Conservation (phyloP, 2,888 invertebrate species). For the Eupithecia centaureata region DNA sequence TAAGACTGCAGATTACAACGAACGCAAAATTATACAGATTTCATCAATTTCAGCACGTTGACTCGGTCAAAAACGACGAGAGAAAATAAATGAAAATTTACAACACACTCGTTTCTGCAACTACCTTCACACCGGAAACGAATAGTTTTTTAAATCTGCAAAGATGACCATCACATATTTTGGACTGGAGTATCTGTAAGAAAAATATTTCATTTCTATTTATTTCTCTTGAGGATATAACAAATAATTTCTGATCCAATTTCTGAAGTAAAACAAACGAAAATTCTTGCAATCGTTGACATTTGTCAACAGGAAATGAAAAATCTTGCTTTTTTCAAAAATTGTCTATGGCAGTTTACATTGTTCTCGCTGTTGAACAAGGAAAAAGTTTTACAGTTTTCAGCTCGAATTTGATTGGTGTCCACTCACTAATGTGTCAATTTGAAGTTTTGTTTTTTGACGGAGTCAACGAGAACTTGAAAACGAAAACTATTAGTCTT, state of each 20-base stretch:
- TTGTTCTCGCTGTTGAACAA: conserved; percentile 10
- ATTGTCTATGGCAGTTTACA: conserved; percentile 46
- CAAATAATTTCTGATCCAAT: conserved; percentile 54
- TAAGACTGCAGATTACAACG: conserved; percentile 57
- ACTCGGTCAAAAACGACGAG: conserved; percentile 76
- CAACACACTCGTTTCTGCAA: conserved; percentile 79
- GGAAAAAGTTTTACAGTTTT: background rate
- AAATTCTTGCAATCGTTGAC: conserved; percentile 41
- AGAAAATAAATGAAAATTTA: conserved; percentile 81
- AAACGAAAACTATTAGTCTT: background rate
- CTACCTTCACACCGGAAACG: conserved; percentile 81
- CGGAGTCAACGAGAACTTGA: background rate
- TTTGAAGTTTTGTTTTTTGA: background rate
- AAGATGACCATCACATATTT: conserved; percentile 61
- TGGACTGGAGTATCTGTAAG: conserved; percentile 52
- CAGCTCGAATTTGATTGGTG: background rate
- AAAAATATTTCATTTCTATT: conserved; percentile 72
- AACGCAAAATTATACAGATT: conserved; percentile 74
- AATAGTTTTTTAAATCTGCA: conserved; percentile 70
- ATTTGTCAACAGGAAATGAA: conserved; percentile 56
- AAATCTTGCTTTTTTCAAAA: conserved; percentile 42
- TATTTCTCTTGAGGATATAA: conserved; percentile 50
- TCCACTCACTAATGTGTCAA: background rate
- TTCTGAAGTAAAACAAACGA: conserved; percentile 50
- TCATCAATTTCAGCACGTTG: conserved; percentile 72